Evolutionary conservation across 2,888 invertebrate species (phyloP), one percentile per base, ranked within the genome.

Genomic region (Scaptodrosophila latifasciaeformis): DNA sequence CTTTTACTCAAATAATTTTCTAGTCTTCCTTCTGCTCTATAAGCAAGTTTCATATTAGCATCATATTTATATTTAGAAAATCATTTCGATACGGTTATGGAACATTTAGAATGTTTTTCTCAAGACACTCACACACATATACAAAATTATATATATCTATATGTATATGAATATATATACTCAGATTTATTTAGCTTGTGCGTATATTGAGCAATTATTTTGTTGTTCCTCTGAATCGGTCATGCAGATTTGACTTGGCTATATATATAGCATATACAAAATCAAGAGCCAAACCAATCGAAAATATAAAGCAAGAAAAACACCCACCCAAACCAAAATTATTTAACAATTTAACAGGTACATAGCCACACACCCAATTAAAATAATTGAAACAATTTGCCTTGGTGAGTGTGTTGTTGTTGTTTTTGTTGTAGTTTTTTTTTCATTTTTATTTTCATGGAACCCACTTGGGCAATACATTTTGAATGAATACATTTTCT

Each of bases 31-130:
- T n/a, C n/a, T n/a, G n/a, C n/a, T n/a, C n/a, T n/a, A n/a, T n/a
- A n/a, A n/a, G n/a, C n/a, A n/a, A n/a, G n/a, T n/a, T n/a, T n/a
- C n/a, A n/a, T n/a, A n/a, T n/a, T n/a, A 61, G 62, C 72, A 74
- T 75, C 82, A 75, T 81, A 81, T 81, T 75, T 75, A 75, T 81
- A 81, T 79, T 75, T 75, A 75, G 75, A 75, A 81, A 47, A 76
- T 59, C 61, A 57, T 64, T 54, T 65, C 51, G 46, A 55, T 65
- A 52, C 68, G 68, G 54, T 66, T 79, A 81, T 75, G 75, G 75
- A 75, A 80, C 82, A 77, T 67, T 72, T 63, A 45, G 60, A 49
- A 67, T 61, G 49, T 40, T 59, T 48, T 54, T 51, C 52, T 51
- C 60, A 12, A 24, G 12, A 40, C 19, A 19, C 18, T 18, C 18